Evolutionary conservation across 1,140 invertebrate species (phyloP).

Genomic region (Lordiphosa clarofinis): DNA sequence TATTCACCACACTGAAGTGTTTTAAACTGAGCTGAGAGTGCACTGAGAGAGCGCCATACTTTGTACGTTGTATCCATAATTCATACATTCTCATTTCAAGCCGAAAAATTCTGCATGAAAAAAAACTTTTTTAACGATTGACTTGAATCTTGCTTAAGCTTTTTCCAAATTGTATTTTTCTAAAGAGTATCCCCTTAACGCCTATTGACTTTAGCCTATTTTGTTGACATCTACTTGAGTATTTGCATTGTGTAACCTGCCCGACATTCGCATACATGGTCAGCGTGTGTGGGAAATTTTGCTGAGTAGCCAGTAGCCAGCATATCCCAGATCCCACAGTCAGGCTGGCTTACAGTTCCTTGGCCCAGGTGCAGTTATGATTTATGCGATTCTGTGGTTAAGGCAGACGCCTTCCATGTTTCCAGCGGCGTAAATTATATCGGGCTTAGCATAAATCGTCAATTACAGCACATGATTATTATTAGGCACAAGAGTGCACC

Average conservation of each 20-base stretch:
- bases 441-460: constrained; percentile 75
- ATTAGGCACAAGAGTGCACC: constrained; percentile 53
- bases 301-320: constrained; percentile 32
- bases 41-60: too few relatives aligned
- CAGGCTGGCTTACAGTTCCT: constrained; percentile 12
- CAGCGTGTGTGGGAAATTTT: constrained; percentile 67
- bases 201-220: background rate
- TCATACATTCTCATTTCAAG: too few relatives aligned
- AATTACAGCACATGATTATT: constrained; percentile 77
- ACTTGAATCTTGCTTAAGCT: too few relatives aligned
- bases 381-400: constrained; percentile 54
- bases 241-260: constrained; percentile 62
- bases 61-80: too few relatives aligned
- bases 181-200: background rate
- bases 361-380: constrained; percentile 69
- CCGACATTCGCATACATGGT: constrained; percentile 48
- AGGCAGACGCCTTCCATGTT: constrained; percentile 55
- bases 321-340: constrained; percentile 8
- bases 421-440: constrained; percentile 74
- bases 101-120: too few relatives aligned
- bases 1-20: too few relatives aligned
- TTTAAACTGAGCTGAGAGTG: too few relatives aligned
- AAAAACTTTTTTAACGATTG: too few relatives aligned
- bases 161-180: too few relatives aligned
- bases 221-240: constrained; percentile 15